phyloP scores from a whole-genome alignment of 2,797 vertebrate species.

The Amphiprion clarkii region DNA sequence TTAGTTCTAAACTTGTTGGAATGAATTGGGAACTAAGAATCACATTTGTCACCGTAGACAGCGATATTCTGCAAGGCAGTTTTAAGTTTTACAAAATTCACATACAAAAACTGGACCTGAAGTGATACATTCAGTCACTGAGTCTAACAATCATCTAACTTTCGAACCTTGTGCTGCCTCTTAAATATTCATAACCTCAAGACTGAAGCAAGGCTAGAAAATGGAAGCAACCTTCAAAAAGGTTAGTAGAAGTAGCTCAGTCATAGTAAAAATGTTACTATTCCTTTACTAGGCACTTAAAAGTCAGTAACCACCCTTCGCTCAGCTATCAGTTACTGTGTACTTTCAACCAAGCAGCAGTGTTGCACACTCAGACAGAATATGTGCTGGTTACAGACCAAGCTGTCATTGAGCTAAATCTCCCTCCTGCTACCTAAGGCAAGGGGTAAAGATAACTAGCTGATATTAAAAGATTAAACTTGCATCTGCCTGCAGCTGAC shows the following conservation, averaged over 20 bases:
- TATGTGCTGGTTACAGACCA: slow-evolving; percentile 13
- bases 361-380: neutral
- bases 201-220: slow-evolving; percentile 47
- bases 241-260: slow-evolving; percentile 54
- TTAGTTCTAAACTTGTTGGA: slow-evolving; percentile 22
- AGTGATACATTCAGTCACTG: slow-evolving; percentile 64
- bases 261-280: slow-evolving; percentile 48
- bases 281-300: slow-evolving; percentile 76
- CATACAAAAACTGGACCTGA: slow-evolving; percentile 61
- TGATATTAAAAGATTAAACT: slow-evolving; percentile 14
- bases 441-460: slow-evolving; percentile 5
- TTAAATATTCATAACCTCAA: slow-evolving; percentile 27
- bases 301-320: slow-evolving; percentile 44
- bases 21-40: slow-evolving; percentile 24
- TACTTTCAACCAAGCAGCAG: slow-evolving; percentile 14
- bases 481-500: neutral
- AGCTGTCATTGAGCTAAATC: slow-evolving; percentile 14
- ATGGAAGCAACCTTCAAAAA: slow-evolving; percentile 53
- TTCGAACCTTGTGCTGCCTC: slow-evolving; percentile 24
- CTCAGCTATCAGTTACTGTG: slow-evolving; percentile 32
- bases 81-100: slow-evolving; percentile 56
- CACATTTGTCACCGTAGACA: slow-evolving; percentile 5
- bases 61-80: slow-evolving; percentile 58
- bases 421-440: slow-evolving; percentile 13
- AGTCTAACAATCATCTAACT: slow-evolving; percentile 29